Base-by-base conservation (phyloP, 2,113 vertebrate genomes). In the Philantomba maxwellii region DNA sequence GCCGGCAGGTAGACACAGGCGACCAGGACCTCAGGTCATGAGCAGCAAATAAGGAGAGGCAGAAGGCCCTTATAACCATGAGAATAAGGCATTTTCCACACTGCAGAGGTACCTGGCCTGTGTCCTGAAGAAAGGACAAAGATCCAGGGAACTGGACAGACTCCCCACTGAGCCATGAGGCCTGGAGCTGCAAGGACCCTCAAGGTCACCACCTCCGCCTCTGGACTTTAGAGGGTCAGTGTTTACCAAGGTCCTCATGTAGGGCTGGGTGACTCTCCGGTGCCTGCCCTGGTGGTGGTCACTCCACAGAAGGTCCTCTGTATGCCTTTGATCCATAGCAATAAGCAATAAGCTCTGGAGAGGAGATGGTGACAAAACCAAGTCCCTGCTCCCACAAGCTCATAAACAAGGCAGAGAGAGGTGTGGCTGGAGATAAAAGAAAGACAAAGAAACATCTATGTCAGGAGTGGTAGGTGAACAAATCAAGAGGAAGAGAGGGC, bases 1-100 rank as follows among this genome's bases (percentile, higher is more conserved):
- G 43, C 43, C 0, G 0, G 58, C 2, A 13, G 66, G 57, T 53
- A 45, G 66, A 49, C 45, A 49, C 8, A 3, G 33, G 62, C 0
- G 1, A 30, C 13, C 70, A 77, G 53, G 30, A 11, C 53, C 3
- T 11, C 4, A 6, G n/a, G 58, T 30, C 66, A 45, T 19, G 6
- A 5, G 43, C 21, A 28, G 51, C 36, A 33, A 39, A 16, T 21
- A 7, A 7, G 16, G 30, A 64, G 6, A 6, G 51, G 26, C 36
- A 25, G 39, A 53, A 49, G 73, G 17, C 28, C 6, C 21, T 16
- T 11, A 2, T 47, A 26, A 85, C 36, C 2, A 1, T 43, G 64
- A 43, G 25, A 4, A 26, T 26, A 36, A 25, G 53, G 13, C 21
- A 0, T 45, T 9, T 33, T 28, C 13, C 43, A 89, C 17, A 2